Evolutionary conservation across 2,113 vertebrate genomes (phyloP).

Genomic region (Hystrix cristata): DNA sequence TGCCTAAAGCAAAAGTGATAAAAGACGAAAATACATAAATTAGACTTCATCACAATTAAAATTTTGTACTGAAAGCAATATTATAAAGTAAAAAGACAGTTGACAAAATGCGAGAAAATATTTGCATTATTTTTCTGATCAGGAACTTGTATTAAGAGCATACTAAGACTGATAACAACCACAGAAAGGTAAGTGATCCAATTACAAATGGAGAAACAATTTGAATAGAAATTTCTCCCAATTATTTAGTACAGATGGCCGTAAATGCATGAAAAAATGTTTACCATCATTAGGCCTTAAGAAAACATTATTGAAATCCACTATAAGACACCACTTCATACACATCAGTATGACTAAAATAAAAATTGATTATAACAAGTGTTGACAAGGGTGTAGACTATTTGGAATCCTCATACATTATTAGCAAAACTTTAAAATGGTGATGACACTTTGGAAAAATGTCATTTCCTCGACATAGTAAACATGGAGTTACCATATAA

Average conservation of each 20-base stretch:
- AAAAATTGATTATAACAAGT: not conserved
- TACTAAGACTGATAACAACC: not conserved
- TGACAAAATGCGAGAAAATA: not conserved
- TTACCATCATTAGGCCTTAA: not conserved
- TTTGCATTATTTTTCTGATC: not conserved
- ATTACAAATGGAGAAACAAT: not conserved
- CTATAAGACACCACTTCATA: constrained; percentile 1
- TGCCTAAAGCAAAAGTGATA: not conserved
- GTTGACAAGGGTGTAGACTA: not conserved
- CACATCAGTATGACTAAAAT: not conserved
- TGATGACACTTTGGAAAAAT: constrained; percentile 24
- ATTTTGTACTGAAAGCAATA: not conserved
- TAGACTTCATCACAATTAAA: not conserved
- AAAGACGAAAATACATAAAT: not conserved
- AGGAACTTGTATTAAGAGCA: not conserved
- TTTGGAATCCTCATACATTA: not conserved
- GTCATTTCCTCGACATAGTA: not conserved
- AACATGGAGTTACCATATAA: not conserved
- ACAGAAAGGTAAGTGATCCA: not conserved
- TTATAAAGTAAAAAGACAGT: not conserved
- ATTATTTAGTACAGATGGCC: not conserved
- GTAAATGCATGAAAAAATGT: not conserved
- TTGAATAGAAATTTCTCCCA: constrained; percentile 6
- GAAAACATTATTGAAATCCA: constrained; percentile 16
- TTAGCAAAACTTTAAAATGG: not conserved